Evolutionary conservation across 2,797 vertebrate species (phyloP).

Genomic region (Chelidonichthys spinosus): DNA sequence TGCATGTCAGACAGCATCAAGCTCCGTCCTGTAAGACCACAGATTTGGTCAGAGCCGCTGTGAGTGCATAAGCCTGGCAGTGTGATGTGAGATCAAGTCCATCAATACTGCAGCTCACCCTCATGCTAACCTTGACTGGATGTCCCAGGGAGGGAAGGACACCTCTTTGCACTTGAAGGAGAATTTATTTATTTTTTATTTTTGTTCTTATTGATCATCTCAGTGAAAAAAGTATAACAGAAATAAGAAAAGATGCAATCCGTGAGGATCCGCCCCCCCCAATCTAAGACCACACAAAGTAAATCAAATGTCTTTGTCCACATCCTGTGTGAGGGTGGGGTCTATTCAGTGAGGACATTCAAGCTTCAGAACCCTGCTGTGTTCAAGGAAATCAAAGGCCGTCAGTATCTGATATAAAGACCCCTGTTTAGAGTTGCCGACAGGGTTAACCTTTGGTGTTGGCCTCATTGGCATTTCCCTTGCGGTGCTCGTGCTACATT

Average conservation of each 20-base stretch:
- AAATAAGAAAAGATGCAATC: slow-evolving; percentile 19
- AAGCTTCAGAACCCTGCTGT: slow-evolving; percentile 64
- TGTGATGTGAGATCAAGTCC: slow-evolving; percentile 71
- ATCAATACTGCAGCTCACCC: slow-evolving; percentile 66
- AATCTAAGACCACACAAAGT: slow-evolving; percentile 25
- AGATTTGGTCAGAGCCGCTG: slow-evolving; percentile 41
- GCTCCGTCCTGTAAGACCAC: slow-evolving; percentile 55
- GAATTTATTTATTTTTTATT: slow-evolving; percentile 6
- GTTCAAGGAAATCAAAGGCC: slow-evolving; percentile 77
- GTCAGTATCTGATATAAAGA: slow-evolving; percentile 59
- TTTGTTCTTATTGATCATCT: slow-evolving; percentile 51
- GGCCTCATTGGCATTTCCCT: slow-evolving; percentile 78
- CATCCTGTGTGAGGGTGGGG: slow-evolving; percentile 39
- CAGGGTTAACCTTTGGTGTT: slow-evolving; percentile 83
- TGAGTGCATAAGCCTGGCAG: slow-evolving; percentile 58
- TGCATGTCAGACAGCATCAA: slow-evolving; percentile 45
- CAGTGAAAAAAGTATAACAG: slow-evolving; percentile 31
- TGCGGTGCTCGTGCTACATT: slow-evolving; percentile 41
- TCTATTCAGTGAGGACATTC: slow-evolving; percentile 63
- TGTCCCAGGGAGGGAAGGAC: slow-evolving; percentile 24
- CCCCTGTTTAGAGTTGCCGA: slow-evolving; percentile 76
- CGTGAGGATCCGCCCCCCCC: not conserved
- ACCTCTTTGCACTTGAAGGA: slow-evolving; percentile 19
- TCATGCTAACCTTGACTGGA: slow-evolving; percentile 62
- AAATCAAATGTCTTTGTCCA: slow-evolving; percentile 39